Evolutionary conservation across 2,888 invertebrate species (phyloP), one percentile per base, ranked within the genome.

Genomic region (Keiferia lycopersicella): DNA sequence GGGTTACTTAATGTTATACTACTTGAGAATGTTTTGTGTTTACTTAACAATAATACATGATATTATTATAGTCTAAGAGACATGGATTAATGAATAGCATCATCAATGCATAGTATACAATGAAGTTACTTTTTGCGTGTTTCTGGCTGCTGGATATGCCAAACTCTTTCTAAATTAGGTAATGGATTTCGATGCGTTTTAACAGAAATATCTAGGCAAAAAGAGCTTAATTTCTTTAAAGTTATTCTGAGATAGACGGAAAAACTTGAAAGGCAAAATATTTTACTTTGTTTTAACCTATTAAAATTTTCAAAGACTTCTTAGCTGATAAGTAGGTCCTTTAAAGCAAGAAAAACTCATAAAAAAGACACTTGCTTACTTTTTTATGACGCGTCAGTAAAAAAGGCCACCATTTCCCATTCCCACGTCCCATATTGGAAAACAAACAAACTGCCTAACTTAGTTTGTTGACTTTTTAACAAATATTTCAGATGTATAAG

Each of bases 381-480:
- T 14, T 45, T 45, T 45, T 45, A 45, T 16, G 45, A 45, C n/a
- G 11, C n/a, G n/a, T 45, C 45, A 45, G 45, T 45, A 45, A 45
- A 45, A 41, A 45, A n/a, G 45, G 45, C 20, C 1, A 22, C 14
- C 11, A 6, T 57, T 57, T 8, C 57, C 20, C 14, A 14, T 53
- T 57, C 34, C 26, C 57, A 57, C 34, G 30, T 57, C 34, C 58
- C 39, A 39, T 59, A 38, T 41, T n/a, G 39, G 38, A 59, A 18
- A 59, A 59, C 39, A 60, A 45, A 41, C 45, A 45, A 60, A 60
- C 60, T 34, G 26, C 38, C 59, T 22, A 59, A 59, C 59, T 59
- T 22, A 41, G 48, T 45, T 26, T 60, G 60, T 60, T 60, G 60
- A 60, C 60, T 60, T 45, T 60, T 61, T 18, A 61, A 61, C 51